These are phyloP conservation scores for Sweltsa coloradensis DNA, from an alignment of 1,140 invertebrate genomes.

Conservation along the genomic window DNA sequence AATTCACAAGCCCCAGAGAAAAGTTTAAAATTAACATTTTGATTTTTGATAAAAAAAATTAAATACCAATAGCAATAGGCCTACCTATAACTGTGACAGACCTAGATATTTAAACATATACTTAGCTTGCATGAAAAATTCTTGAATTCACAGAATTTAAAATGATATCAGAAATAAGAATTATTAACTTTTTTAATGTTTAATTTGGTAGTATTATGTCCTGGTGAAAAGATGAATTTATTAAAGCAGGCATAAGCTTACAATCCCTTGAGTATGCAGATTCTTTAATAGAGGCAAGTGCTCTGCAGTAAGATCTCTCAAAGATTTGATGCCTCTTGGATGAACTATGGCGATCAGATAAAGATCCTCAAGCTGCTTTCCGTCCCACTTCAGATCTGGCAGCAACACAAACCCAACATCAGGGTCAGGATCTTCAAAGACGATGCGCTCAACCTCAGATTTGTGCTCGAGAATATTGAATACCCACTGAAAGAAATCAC, in stretches of 20 bases:
- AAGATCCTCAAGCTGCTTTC: constrained; percentile 55
- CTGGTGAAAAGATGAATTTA: too few relatives aligned
- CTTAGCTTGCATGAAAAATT: too few relatives aligned
- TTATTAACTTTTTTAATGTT: too few relatives aligned
- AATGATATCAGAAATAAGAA: too few relatives aligned
- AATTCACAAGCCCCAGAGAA: too few relatives aligned
- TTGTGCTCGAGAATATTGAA: constrained; percentile 90
- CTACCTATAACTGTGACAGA: too few relatives aligned
- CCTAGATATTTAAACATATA: too few relatives aligned
- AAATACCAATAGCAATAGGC: too few relatives aligned
- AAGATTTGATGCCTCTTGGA: constrained; percentile 58
- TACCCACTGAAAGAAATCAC: constrained; percentile 79
- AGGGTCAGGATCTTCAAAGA: constrained; percentile 70
- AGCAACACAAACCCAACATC: constrained; percentile 76
- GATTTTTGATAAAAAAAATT: too few relatives aligned
- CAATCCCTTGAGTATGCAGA: constrained; percentile 55
- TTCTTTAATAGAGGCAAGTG: constrained; percentile 79
- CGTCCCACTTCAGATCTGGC: constrained; percentile 93
- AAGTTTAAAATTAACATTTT: too few relatives aligned
- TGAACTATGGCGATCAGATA: constrained; percentile 75
- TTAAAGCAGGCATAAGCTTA: constrained; percentile 29
- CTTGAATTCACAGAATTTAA: too few relatives aligned
- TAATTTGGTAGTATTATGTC: too few relatives aligned
- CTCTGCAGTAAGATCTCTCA: constrained; percentile 63
- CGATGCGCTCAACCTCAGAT: constrained; percentile 73